Percentiles rank a stretch among this genome's conserved stretches.
Conservation (phyloP, 2,113 vertebrate genomes). For the Bujurquina vittata region DNA sequence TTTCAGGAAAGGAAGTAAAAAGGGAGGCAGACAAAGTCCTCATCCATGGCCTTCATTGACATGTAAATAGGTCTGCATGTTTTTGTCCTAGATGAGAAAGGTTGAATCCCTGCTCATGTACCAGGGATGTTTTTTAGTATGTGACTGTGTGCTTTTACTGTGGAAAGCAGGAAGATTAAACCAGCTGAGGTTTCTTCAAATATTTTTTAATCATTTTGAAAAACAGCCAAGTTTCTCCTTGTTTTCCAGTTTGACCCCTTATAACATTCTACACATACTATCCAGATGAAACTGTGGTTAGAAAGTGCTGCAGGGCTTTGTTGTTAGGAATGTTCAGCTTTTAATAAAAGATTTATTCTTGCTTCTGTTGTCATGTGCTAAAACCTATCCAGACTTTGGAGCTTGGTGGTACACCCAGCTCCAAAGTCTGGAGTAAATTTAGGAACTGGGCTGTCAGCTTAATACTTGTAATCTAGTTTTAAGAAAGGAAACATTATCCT, state of each 20-base stretch:
- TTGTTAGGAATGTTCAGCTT: slow-evolving; percentile 49
- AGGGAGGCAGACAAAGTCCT: slow-evolving; percentile 8
- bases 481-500: slow-evolving; percentile 19
- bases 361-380: slow-evolving; percentile 55
- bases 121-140: background rate
- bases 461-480: slow-evolving; percentile 38
- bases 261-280: slow-evolving; percentile 37
- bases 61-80: slow-evolving; percentile 67
- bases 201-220: background rate
- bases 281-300: slow-evolving; percentile 57
- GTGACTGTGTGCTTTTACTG: background rate
- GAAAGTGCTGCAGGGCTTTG: slow-evolving; percentile 41
- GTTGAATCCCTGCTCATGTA: slow-evolving; percentile 38
- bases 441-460: slow-evolving; percentile 25
- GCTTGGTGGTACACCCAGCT: slow-evolving; percentile 6
- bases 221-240: slow-evolving; percentile 29
- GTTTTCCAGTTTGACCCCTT: slow-evolving; percentile 36
- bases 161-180: background rate
- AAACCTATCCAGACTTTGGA: slow-evolving; percentile 1
- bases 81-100: slow-evolving; percentile 63
- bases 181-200: slow-evolving; percentile 1
- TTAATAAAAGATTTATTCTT: slow-evolving; percentile 58
- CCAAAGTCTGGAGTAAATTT: slow-evolving; percentile 16
- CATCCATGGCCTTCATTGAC: slow-evolving; percentile 49
- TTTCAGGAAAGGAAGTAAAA: slow-evolving; percentile 1